Evolutionary conservation across 2,797 vertebrate genomes (phyloP).

Genomic region (Myotis pilosus): DNA sequence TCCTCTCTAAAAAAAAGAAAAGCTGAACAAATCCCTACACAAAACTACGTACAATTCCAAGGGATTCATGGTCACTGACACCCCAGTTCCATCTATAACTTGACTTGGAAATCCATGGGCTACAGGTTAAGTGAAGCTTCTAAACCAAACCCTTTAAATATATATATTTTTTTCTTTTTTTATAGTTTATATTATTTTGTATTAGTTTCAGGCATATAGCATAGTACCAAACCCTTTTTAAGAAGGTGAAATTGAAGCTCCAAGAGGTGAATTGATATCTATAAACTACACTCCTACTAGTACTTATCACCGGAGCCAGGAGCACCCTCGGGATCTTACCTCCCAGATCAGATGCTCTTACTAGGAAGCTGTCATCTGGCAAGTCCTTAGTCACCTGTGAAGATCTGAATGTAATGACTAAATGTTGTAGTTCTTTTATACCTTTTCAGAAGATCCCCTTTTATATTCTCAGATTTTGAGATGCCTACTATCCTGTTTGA

Average conservation of each 20-base stretch:
- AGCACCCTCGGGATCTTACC: neutral
- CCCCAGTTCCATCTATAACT: neutral
- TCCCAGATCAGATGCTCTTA: neutral
- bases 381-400: neutral
- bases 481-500: constrained; percentile 3
- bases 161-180: neutral
- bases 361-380: neutral
- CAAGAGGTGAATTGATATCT: neutral
- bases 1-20: neutral
- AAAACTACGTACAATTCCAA: neutral
- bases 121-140: neutral
- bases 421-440: neutral
- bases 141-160: neutral
- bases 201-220: neutral
- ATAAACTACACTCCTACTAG: neutral
- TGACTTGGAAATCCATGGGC: neutral
- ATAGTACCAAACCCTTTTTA: neutral
- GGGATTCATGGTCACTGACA: neutral
- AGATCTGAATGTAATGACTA: neutral
- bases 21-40: neutral
- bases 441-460: neutral
- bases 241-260: neutral
- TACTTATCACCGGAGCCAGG: neutral
- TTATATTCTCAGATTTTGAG: constrained; percentile 37
- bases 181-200: neutral